Evolutionary conservation across 2,113 vertebrate species (phyloP), one percentile per base, ranked within the genome.

Genomic region (Agelaius tricolor): DNA sequence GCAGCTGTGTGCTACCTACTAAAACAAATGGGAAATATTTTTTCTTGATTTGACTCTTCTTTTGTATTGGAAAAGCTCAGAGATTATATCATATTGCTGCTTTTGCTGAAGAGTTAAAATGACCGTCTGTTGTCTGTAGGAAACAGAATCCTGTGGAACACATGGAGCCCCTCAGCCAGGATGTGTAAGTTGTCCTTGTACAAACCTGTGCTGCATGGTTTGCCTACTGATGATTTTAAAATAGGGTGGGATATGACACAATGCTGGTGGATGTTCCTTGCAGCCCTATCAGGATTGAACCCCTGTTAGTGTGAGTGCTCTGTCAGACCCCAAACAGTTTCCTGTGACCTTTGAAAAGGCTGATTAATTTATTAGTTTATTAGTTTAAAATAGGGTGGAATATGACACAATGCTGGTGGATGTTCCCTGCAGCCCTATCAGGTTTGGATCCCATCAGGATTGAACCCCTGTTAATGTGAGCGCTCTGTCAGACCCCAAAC

Each of bases 31-130:
- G 39, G 37, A 54, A 93, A 33, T 72, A 71, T 97, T 96, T 83
- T 76, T 81, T 95, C 51, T 94, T 83, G 37, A 47, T 83, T 94
- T 91, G 87, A 87, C 66, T 95, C 93, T 95, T 69, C 47, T 62
- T 96, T 95, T 92, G 69, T 72, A 37, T 67, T 94, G 74, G 67
- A 89, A 84, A 95, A 97, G 75, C 44, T 91, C 81, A 78, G 49
- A 33, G 72, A 79, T 37, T 59, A 51, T 75, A 84, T 93, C 0
- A 61, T 93, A 93, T 88, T 91, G 71, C 86, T 96, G 86, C 83
- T 93, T 95, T 94, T 97, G 88, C 89, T 95, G 84, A 94, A 11
- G 61, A 83, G 35, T 95, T 91, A 89, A 94, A 96, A 96, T 83
- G 33, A 87, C 86, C 27, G 76, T 94, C 92, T 97, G 95, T 66